A percentile compares a stretch with the other conserved stretches of the same genome.
These are phyloP conservation scores for Ophioderma brevispina DNA, from an alignment of 35 echinoderm and acorn worm species.

Conservation along the genomic window DNA sequence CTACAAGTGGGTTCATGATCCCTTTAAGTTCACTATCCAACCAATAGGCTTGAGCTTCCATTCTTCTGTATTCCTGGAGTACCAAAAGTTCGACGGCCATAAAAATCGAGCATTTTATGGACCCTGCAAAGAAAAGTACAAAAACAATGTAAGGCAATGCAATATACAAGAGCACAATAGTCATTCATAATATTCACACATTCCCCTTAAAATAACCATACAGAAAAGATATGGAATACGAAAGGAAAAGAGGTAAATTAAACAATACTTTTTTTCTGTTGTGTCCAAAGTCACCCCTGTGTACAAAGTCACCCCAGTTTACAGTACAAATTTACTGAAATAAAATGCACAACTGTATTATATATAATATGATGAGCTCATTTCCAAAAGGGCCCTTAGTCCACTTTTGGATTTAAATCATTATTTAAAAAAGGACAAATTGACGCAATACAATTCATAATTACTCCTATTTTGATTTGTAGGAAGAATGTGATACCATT, in stretches of 20 bases:
- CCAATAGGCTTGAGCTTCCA: constrained; percentile 32
- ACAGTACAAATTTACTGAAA: too few species aligned
- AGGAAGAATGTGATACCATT: too few species aligned
- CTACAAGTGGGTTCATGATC: too few species aligned
- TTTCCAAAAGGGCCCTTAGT: too few species aligned
- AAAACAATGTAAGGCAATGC: not conserved
- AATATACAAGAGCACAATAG: not conserved
- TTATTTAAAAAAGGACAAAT: too few species aligned
- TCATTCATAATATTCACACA: constrained; percentile 27
- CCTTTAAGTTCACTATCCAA: constrained; percentile 34
- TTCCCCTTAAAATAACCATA: not conserved
- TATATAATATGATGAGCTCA: too few species aligned
- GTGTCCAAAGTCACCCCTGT: constrained; percentile 29
- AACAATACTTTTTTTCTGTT: constrained; percentile 17
- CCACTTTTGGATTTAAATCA: too few species aligned
- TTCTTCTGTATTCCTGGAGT: constrained; percentile 26
- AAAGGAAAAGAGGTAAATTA: constrained; percentile 15
- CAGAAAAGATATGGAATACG: not conserved
- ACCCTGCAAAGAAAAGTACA: constrained; percentile 11
- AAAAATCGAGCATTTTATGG: constrained; percentile 3
- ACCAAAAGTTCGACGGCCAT: constrained; percentile 33
- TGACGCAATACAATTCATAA: too few species aligned
- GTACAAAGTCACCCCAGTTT: not conserved
- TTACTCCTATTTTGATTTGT: too few species aligned
- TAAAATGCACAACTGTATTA: too few species aligned